Evolutionary conservation across 92 coral and sea anemone genomes (phyloP).

Genomic region (Metridium senile): DNA sequence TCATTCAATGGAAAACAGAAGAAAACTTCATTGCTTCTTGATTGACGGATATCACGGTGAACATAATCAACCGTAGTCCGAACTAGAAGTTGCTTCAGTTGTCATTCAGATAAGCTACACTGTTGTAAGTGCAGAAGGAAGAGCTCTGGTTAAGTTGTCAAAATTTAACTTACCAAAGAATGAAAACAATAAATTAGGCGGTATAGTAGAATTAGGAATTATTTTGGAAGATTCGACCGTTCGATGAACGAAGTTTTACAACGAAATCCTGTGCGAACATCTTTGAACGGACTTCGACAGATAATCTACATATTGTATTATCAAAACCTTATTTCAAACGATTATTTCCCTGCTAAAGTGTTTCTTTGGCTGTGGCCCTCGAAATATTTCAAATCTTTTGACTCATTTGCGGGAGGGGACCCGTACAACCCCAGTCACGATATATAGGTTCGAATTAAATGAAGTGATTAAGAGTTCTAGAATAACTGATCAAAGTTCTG

Average conservation of each 20-base stretch:
- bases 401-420: slow-evolving; percentile 14
- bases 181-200: slow-evolving; percentile 4
- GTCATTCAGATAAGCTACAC: slow-evolving; percentile 31
- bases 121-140: slow-evolving; percentile 26
- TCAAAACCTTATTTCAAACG: slow-evolving; percentile 30
- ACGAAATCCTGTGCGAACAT: background rate
- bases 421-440: slow-evolving; percentile 2
- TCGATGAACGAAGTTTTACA: background rate
- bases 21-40: background rate
- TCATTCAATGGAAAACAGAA: slow-evolving; percentile 27
- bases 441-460: slow-evolving; percentile 12
- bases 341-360: slow-evolving; percentile 13
- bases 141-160: slow-evolving; percentile 34
- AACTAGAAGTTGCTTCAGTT: slow-evolving; percentile 14
- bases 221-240: slow-evolving; percentile 17
- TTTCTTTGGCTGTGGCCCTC: slow-evolving; percentile 26
- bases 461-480: slow-evolving; percentile 25
- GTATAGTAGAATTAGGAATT: background rate
- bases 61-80: slow-evolving; percentile 1
- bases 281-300: background rate
- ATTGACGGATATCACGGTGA: slow-evolving; percentile 12
- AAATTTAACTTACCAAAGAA: background rate
- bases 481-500: background rate
- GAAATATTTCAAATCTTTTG: slow-evolving; percentile 30
- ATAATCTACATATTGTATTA: slow-evolving; percentile 37